phyloP scores from a whole-genome alignment of 2,888 invertebrate species.

The Athalia circularis region DNA sequence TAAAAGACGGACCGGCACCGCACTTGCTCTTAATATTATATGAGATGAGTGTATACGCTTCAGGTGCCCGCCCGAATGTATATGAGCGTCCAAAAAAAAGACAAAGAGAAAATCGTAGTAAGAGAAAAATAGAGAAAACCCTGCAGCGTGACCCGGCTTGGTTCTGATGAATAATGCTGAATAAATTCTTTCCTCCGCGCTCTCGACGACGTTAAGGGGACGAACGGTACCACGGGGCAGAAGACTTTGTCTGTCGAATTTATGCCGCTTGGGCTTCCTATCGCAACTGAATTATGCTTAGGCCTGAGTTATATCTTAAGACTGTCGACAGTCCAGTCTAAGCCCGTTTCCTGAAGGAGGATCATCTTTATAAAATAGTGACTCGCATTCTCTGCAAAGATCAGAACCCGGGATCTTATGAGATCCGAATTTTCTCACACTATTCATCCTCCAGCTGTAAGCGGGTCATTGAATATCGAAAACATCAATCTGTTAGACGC shows the following conservation, averaged over 20 bases:
- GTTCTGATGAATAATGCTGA: constrained; percentile 43
- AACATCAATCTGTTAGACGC: not conserved
- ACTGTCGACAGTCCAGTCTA: not conserved
- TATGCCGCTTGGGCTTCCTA: constrained; percentile 12
- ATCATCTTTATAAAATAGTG: constrained; percentile 23
- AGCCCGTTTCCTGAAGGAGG: not conserved
- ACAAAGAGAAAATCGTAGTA: constrained; percentile 27
- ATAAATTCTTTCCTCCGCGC: constrained; percentile 14
- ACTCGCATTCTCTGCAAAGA: not conserved
- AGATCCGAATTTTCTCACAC: not conserved
- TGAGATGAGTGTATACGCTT: constrained; percentile 22
- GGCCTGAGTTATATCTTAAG: constrained; percentile 9
- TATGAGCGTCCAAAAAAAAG: constrained; percentile 24
- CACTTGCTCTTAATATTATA: constrained; percentile 18
- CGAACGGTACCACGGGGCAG: not conserved
- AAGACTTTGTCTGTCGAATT: constrained; percentile 32
- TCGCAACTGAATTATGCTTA: constrained; percentile 29
- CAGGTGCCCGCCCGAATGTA: constrained; percentile 5
- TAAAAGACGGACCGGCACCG: not conserved
- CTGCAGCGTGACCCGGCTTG: constrained; percentile 33
- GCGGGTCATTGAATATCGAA: constrained; percentile 2
- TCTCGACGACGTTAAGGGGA: constrained; percentile 4
- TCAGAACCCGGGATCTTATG: not conserved
- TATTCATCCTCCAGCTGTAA: not conserved
- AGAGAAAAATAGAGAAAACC: constrained; percentile 23